phyloP scores from a whole-genome alignment of 1,140 invertebrate species.

The Ephestia elutella region DNA sequence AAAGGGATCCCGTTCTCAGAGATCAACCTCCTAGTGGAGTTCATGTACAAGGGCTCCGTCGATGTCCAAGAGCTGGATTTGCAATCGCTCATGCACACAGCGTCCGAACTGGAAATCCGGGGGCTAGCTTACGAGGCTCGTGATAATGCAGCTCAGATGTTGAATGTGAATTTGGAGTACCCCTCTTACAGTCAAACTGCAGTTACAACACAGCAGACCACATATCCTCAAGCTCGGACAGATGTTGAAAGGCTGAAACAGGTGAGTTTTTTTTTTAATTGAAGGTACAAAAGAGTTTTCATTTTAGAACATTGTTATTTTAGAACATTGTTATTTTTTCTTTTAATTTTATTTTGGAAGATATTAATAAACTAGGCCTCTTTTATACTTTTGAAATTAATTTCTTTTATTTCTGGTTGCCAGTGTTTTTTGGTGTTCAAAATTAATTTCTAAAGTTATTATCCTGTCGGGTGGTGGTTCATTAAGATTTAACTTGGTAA shows the following conservation, averaged over 20 bases:
- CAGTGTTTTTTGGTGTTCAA: no score
- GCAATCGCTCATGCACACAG: conserved; percentile 79
- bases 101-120: conserved; percentile 79
- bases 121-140: conserved; percentile 73
- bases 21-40: conserved; percentile 81
- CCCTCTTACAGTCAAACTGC: conserved; percentile 56
- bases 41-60: conserved; percentile 83
- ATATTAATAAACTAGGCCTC: no score
- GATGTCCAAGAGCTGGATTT: conserved; percentile 80
- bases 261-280: conserved; percentile 35
- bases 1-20: conserved; percentile 81
- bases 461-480: no score
- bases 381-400: no score
- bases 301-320: not conserved
- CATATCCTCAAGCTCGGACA: conserved; percentile 51
- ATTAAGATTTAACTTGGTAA: no score
- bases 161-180: conserved; percentile 72
- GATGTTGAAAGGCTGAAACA: conserved; percentile 72
- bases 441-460: no score
- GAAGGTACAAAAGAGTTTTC: not conserved
- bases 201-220: conserved; percentile 31
- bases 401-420: no score
- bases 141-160: conserved; percentile 69
- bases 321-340: not conserved
- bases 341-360: no score